Evolutionary conservation across 2,113 vertebrate species (phyloP).

Genomic region (Poeciliopsis retropinna): DNA sequence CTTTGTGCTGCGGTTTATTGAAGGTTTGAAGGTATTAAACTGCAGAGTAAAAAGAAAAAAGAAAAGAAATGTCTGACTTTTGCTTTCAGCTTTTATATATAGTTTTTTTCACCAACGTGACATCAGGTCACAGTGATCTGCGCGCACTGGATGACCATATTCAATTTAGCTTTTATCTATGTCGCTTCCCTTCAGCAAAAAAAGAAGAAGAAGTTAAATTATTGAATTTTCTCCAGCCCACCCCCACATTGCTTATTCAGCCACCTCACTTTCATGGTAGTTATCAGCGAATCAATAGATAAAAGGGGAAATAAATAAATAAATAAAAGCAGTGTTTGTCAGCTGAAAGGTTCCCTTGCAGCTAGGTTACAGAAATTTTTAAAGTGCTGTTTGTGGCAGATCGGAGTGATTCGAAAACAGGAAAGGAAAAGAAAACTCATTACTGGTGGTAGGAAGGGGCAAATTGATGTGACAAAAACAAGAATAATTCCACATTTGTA

Average conservation of each 20-base stretch:
- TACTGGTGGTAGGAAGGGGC: constrained; percentile 32
- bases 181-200: constrained; percentile 15
- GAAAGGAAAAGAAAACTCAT: constrained; percentile 35
- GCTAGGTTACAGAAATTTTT: constrained; percentile 36
- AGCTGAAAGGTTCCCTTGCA: constrained; percentile 34
- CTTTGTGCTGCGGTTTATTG: constrained; percentile 31
- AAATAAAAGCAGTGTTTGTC: constrained; percentile 22
- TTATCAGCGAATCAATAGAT: constrained; percentile 53
- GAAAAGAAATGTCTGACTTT: constrained; percentile 18
- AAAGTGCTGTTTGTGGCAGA: constrained; percentile 28
- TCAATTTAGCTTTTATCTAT: constrained; percentile 59
- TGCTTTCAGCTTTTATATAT: constrained; percentile 23
- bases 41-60: neutral
- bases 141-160: constrained; percentile 46
- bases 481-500: constrained; percentile 49
- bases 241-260: constrained; percentile 13
- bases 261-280: constrained; percentile 35
- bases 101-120: constrained; percentile 19
- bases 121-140: constrained; percentile 41
- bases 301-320: constrained; percentile 23
- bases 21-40: constrained; percentile 17
- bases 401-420: constrained; percentile 25
- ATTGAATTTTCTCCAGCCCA: constrained; percentile 21
- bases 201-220: constrained; percentile 18
- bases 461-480: constrained; percentile 48